Evolutionary conservation across 2,888 invertebrate species (phyloP).

Genomic region (Troides helena): DNA sequence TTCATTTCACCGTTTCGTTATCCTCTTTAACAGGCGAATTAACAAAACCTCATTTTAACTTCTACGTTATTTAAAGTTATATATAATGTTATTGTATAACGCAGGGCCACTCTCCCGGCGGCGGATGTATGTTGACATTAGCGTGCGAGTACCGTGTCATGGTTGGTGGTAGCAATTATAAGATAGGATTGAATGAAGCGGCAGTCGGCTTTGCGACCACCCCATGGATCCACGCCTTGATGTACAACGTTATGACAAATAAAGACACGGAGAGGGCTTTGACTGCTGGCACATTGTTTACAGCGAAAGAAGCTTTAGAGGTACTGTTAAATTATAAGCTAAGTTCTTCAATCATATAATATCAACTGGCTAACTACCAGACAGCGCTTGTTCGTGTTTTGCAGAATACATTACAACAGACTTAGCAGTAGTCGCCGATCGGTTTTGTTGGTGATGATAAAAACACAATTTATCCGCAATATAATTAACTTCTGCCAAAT

Average conservation of each 20-base stretch:
- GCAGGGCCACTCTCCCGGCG: constrained; percentile 68
- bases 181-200: constrained; percentile 90
- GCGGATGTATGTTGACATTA: constrained; percentile 82
- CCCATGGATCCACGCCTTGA: constrained; percentile 79
- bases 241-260: constrained; percentile 77
- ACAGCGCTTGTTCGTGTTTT: too few species aligned
- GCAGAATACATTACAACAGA: too few species aligned
- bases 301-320: constrained; percentile 83
- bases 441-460: too few species aligned
- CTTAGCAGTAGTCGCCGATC: too few species aligned
- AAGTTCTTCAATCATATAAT: background rate
- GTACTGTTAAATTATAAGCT: constrained; percentile 31
- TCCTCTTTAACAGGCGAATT: too few species aligned
- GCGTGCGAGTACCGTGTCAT: constrained; percentile 85
- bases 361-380: too few species aligned
- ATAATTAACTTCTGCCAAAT: too few species aligned
- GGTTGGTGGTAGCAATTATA: constrained; percentile 47
- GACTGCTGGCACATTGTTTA: constrained; percentile 83
- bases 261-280: constrained; percentile 85
- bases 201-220: constrained; percentile 85
- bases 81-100: background rate
- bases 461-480: too few species aligned
- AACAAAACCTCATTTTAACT: too few species aligned
- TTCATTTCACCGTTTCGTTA: too few species aligned
- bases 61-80: too few species aligned